Base-by-base conservation (phyloP, 2,797 vertebrate species). In the Gymnopithys bicolor region DNA sequence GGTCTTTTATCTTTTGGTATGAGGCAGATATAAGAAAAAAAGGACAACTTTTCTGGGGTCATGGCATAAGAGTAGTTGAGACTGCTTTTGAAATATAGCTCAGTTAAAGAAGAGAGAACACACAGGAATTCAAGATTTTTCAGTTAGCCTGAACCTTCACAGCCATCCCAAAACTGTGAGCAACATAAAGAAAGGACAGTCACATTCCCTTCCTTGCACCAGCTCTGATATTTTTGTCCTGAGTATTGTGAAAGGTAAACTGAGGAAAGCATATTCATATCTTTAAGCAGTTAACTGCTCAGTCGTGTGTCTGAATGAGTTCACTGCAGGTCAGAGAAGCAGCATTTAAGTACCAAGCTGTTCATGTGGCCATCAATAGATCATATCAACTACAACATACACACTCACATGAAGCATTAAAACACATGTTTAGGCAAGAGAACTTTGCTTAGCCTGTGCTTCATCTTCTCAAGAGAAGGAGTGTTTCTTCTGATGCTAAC, bases 1-100 rank as follows among this genome's bases (percentile, higher is more conserved):
- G 49, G 15, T 83, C 41, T 86, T 90, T 89, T 19, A 76, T 80
- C 37, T 76, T 85, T 63, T 52, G 45, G 13, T 64, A 76, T 28
- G 15, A 87, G 28, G 35, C 19, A 64, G 23, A 43, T 68, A 30
- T 10, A 66, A 86, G 16, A 6, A 17, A 16, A n/a, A 3, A 32
- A 37, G 55, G 8, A 9, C 1, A 83, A 55, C 7, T 59, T 58
- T 89, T 77, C 15, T 33, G 21, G 16, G 33, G 53, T 49, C 49
- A 56, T 39, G 49, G 5, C 19, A 7, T 78, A 33, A 74, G 24
- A 86, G 7, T 24, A 59, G 7, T 23, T 84, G 62, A 55, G 62
- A 59, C 22, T 67, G 52, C 25, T 84, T 84, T 56, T 93, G 62
- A 82, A 82, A 84, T 35, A 24, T 1, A 51, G 32, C 13, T 69